These are phyloP conservation scores for Thelaira solivaga DNA, from an alignment of 2,888 invertebrate species.

Conservation along the genomic window DNA sequence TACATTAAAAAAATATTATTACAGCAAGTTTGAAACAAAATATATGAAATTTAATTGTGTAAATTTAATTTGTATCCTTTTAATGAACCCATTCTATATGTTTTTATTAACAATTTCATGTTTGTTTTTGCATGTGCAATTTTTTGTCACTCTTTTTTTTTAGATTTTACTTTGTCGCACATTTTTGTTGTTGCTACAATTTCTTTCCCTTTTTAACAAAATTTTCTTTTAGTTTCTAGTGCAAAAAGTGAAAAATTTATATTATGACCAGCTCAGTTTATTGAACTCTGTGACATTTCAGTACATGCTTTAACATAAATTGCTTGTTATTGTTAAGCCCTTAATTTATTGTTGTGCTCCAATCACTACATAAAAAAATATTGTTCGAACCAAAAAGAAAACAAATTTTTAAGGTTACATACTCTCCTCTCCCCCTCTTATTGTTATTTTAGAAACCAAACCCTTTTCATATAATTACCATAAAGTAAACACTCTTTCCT, in stretches of 20 bases:
- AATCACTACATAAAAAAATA: not conserved
- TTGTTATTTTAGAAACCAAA: not conserved
- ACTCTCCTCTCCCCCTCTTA: not conserved
- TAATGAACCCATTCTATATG: too few species aligned
- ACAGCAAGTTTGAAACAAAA: too few species aligned
- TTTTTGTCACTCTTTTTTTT: not conserved
- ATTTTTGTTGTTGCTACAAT: not conserved
- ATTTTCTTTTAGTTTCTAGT: not conserved
- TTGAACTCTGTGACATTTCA: constrained; percentile 32
- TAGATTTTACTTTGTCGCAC: not conserved
- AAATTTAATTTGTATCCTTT: too few species aligned
- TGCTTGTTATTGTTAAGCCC: constrained; percentile 15
- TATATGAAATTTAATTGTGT: too few species aligned
- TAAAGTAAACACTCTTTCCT: constrained; percentile 23
- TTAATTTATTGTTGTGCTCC: constrained; percentile 11
- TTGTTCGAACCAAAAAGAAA: constrained; percentile 9
- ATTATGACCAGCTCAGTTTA: constrained; percentile 17
- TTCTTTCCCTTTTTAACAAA: not conserved
- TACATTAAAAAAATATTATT: too few species aligned
- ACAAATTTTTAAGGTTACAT: constrained; percentile 54
- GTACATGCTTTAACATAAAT: constrained; percentile 3
- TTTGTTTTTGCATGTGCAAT: not conserved
- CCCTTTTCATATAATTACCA: not conserved
- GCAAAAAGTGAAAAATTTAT: constrained; percentile 24
- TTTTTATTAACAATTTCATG: too few species aligned